phyloP scores from a whole-genome alignment of 2,113 vertebrate species.

The Tragulus kanchil region DNA sequence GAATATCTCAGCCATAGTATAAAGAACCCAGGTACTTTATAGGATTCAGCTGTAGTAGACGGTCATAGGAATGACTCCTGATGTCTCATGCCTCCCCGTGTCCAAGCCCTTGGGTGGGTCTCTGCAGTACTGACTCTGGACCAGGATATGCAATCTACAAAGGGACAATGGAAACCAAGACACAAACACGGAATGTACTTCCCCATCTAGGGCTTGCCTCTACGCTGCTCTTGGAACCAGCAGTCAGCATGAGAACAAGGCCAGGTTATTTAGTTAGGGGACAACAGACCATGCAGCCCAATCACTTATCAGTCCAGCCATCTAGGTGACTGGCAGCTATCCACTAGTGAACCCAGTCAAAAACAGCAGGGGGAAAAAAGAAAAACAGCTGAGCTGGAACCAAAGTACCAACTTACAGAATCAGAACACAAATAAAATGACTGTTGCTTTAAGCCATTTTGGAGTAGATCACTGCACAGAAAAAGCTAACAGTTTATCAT shows the following conservation, averaged over 20 bases:
- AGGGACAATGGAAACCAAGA: neutral
- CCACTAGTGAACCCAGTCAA: neutral
- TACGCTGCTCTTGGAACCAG: neutral
- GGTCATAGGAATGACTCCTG: rapidly evolving
- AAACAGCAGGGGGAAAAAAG: neutral
- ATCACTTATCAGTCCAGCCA: neutral
- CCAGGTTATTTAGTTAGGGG: neutral
- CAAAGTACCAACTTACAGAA: neutral
- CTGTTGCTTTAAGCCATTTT: neutral
- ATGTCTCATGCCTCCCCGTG: neutral
- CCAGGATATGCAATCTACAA: neutral
- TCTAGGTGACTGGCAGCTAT: neutral
- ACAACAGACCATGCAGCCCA: neutral
- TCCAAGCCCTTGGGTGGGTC: neutral
- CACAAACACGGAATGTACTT: neutral
- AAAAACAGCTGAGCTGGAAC: neutral
- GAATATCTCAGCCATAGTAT: neutral
- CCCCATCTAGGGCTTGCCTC: neutral
- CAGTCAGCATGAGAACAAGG: neutral
- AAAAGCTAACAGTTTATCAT: neutral
- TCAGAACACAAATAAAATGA: neutral
- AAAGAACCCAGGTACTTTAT: neutral
- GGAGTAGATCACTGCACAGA: neutral
- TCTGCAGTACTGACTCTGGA: neutral
- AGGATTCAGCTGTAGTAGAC: rapidly evolving